Evolutionary conservation across 2,888 invertebrate genomes (phyloP), one percentile per base, ranked within the genome.

Genomic region (Pandemis cinnamomeana): DNA sequence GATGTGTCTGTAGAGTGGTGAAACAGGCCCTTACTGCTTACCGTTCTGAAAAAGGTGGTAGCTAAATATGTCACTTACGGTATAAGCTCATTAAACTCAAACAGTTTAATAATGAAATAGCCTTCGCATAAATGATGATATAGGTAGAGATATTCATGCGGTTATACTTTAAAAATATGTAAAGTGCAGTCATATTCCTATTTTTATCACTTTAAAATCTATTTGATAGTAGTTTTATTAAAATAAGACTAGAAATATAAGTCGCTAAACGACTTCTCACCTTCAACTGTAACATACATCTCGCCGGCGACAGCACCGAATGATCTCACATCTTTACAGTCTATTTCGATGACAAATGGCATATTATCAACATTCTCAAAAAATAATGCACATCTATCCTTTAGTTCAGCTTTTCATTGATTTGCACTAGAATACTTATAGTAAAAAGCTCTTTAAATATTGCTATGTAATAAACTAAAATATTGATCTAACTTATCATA

Each of bases 381-480:
- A 72, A 72, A 72, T 72, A 72, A 58, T 44, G 20, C 15, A 55
- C 55, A 63, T 68, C 44, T 41, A 68, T 55, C 46, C 20, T 72
- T 72, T 41, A 68, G 0, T 62, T 63, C 13, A 10, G 42, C 44
- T 64, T 67, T 42, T 46, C 46, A 55, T 20, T 55, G 1, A 55
- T 55, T 55, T 20, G 15, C 55, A 20, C 55, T 20, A 55, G 53
- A 46, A 20, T 41, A 69, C 41, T 46, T 64, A 72, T 44, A 10
- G 46, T 69, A 63, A 15, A 63, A 72, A 72, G 72, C 72, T 68
- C 72, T 72, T 63, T 63, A 10, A 68, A 63, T 72, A 72, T 55
- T 27, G 61, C 42, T 11, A 10, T 55, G 3, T 5, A n/a, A 11
- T 44, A 46, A 60, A 61, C 11, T 6, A 61, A 67, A 7, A 62